These are phyloP conservation scores for Spisula subtruncata DNA, from an alignment of 2,888 invertebrate species.

Conservation along the genomic window DNA sequence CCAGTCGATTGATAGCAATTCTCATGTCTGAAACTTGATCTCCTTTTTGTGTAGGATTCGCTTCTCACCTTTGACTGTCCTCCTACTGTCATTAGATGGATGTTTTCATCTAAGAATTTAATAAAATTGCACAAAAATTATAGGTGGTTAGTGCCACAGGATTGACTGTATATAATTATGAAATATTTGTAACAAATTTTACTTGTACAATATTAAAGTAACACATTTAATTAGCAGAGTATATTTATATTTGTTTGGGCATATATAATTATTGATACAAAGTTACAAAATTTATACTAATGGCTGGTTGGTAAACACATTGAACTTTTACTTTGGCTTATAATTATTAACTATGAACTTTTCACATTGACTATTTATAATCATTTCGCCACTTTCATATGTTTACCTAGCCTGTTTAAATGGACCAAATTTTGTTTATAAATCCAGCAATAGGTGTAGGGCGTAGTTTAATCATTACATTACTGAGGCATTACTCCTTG, in stretches of 20 bases:
- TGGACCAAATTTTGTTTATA: slow-evolving; percentile 22
- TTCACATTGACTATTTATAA: slow-evolving; percentile 15
- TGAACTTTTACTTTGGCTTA: not conserved
- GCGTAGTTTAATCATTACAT: not conserved
- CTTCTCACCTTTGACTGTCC: no score
- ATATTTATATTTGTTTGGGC: not conserved
- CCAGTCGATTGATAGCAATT: no score
- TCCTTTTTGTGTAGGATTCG: no score
- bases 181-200: not conserved
- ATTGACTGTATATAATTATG: not conserved
- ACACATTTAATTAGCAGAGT: not conserved
- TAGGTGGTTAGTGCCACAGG: no score
- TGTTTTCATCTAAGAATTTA: no score
- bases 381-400: not conserved
- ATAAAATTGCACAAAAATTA: no score
- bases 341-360: not conserved
- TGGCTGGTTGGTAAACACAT: not conserved
- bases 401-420: not conserved
- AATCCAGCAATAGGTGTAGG: not conserved
- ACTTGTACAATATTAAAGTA: not conserved
- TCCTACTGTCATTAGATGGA: no score
- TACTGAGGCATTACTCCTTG: not conserved
- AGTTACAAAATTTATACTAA: not conserved
- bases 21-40: no score
- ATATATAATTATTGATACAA: no score